Percentiles rank a stretch among this genome's conserved stretches.
These are phyloP conservation scores for Phragmatobia fuliginosa DNA, from an alignment of 2,888 invertebrate species.

Conservation along the genomic window DNA sequence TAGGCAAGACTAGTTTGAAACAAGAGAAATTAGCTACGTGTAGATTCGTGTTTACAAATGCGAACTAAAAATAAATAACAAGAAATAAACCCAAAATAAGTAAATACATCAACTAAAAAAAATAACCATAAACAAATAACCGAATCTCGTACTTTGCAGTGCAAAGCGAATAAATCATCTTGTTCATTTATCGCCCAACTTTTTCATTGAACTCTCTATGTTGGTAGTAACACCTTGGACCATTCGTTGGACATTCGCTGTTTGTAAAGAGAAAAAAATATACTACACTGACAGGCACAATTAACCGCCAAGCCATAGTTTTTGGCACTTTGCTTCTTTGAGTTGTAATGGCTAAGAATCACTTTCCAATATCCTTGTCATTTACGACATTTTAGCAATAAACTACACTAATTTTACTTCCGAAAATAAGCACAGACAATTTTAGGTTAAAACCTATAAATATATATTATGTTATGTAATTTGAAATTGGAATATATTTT, in stretches of 20 bases:
- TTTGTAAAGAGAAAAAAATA: conserved; percentile 31
- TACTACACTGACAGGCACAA: conserved; percentile 7
- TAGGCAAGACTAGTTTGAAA: conserved; percentile 12
- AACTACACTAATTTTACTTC: background rate
- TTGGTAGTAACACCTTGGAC: conserved; percentile 67
- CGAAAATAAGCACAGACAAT: background rate
- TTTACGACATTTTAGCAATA: background rate
- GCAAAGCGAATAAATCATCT: conserved; percentile 38
- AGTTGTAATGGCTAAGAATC: background rate
- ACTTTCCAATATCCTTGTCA: background rate
- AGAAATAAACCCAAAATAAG: background rate
- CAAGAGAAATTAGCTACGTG: conserved; percentile 6
- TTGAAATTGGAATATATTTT: no score
- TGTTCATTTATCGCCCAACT: conserved; percentile 54
- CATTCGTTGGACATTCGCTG: conserved; percentile 62
- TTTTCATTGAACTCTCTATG: conserved; percentile 67
- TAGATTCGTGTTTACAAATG: background rate
- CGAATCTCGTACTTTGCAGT: conserved; percentile 58
- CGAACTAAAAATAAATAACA: conserved; percentile 5
- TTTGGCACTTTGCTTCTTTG: background rate
- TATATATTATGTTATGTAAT: no score
- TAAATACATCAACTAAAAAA: conserved; percentile 1
- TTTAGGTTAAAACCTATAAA: background rate
- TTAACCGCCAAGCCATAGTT: background rate
- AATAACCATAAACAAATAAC: conserved; percentile 35